Evolutionary conservation across 2,113 vertebrate species (phyloP).

Genomic region (Apteryx owenii): DNA sequence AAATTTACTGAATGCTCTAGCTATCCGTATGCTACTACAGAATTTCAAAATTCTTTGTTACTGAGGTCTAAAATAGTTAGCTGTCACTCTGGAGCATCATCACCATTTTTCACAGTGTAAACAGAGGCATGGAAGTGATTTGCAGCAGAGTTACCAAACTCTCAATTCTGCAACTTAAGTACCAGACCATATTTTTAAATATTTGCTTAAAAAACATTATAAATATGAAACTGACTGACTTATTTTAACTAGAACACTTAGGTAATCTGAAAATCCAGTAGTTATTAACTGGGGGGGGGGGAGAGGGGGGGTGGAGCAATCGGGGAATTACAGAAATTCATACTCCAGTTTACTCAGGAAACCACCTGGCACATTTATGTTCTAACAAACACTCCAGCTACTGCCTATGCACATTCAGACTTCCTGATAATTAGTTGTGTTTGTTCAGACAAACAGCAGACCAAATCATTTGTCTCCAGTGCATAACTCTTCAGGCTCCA

Average conservation of each 20-base stretch:
- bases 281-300: background rate
- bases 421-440: background rate
- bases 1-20: background rate
- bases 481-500: background rate
- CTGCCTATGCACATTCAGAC: background rate
- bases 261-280: background rate
- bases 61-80: background rate
- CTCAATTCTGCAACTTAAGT: background rate
- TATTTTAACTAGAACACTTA: background rate
- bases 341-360: background rate
- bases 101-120: background rate
- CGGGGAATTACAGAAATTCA: background rate
- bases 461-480: background rate
- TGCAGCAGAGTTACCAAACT: background rate
- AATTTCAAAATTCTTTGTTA: background rate
- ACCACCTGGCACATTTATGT: background rate
- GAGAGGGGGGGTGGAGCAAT: background rate
- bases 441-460: background rate
- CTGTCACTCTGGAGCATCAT: background rate
- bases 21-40: background rate
- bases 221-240: background rate
- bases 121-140: background rate
- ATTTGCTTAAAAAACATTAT: background rate
- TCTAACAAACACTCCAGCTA: background rate
- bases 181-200: background rate